phyloP scores from a whole-genome alignment of 1,140 invertebrate species.

The Ctenoplectra terminalis region DNA sequence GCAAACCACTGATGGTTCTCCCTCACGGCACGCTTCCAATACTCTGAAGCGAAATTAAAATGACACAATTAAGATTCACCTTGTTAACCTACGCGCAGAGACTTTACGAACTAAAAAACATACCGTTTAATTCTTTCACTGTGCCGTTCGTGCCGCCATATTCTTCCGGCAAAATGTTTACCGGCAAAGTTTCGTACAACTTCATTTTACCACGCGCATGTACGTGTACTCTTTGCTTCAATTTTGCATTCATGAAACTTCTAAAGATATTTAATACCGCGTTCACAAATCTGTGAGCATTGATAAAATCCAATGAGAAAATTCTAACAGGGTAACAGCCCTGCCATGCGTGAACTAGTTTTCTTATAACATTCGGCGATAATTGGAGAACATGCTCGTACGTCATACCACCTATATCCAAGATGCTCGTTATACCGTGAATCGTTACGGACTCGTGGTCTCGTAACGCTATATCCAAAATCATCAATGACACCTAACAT shows the following conservation, averaged over 20 bases:
- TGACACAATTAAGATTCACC: not conserved
- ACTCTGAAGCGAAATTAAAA: constrained; percentile 72
- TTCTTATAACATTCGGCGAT: constrained; percentile 84
- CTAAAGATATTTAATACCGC: constrained; percentile 87
- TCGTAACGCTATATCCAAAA: constrained; percentile 83
- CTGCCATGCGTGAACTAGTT: constrained; percentile 86
- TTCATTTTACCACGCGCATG: constrained; percentile 78
- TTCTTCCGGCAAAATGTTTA: constrained; percentile 84
- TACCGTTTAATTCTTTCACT: constrained; percentile 83
- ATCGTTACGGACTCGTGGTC: constrained; percentile 83
- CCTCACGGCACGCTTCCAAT: constrained; percentile 84
- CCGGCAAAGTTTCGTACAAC: constrained; percentile 80
- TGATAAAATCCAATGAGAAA: constrained; percentile 88
- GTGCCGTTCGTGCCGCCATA: constrained; percentile 84
- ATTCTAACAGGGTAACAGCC: constrained; percentile 88
- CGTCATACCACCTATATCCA: constrained; percentile 85
- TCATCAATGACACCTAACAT: constrained; percentile 83
- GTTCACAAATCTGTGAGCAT: constrained; percentile 87
- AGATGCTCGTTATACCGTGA: constrained; percentile 84
- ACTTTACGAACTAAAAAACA: not conserved
- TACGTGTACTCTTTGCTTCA: constrained; percentile 84
- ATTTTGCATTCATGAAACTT: constrained; percentile 88
- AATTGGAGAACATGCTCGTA: constrained; percentile 86
- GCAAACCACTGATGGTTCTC: constrained; percentile 84
- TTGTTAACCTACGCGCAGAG: not conserved